Evolutionary conservation across 2,888 invertebrate species (phyloP).

Genomic region (Drosophila flavopinicola): DNA sequence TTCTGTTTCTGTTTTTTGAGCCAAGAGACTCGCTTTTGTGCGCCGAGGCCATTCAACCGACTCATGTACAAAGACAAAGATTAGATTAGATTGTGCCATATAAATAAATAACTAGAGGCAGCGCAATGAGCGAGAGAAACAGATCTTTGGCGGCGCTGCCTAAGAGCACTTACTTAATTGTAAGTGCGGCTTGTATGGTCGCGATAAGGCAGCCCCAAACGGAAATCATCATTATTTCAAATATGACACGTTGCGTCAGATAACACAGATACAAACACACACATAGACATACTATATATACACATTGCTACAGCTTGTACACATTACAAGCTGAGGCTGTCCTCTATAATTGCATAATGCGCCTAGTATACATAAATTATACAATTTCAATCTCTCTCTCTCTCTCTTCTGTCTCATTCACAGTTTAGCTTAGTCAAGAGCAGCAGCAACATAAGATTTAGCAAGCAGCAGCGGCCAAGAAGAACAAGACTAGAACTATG

Average conservation of each 20-base stretch:
- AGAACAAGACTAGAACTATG: conserved; percentile 85
- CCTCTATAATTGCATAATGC: conserved; percentile 36
- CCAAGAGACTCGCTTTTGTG: conserved; percentile 25
- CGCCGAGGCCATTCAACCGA: conserved; percentile 56
- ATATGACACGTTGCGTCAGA: conserved; percentile 66
- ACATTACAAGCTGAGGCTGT: conserved; percentile 4
- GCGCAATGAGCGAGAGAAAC: conserved; percentile 11
- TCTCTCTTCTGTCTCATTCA: conserved; percentile 12
- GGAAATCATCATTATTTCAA: conserved; percentile 61
- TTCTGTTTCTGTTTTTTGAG: conserved; percentile 1
- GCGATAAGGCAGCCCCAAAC: conserved; percentile 57
- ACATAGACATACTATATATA: conserved; percentile 12
- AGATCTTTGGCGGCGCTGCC: conserved; percentile 44
- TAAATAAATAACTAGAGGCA: conserved; percentile 22
- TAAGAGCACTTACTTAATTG: conserved; percentile 71
- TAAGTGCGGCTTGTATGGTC: conserved; percentile 68
- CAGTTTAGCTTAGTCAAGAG: conserved; percentile 53
- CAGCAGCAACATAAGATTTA: conserved; percentile 10
- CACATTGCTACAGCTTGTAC: conserved; percentile 3
- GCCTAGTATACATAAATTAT: conserved; percentile 22
- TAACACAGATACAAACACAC: conserved; percentile 43
- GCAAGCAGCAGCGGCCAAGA: conserved; percentile 29
- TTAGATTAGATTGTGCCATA: conserved; percentile 70
- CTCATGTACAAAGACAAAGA: conserved; percentile 44
- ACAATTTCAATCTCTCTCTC: conserved; percentile 9